phyloP scores from a whole-genome alignment of 2,797 vertebrate genomes.

The Chelidonichthys spinosus region DNA sequence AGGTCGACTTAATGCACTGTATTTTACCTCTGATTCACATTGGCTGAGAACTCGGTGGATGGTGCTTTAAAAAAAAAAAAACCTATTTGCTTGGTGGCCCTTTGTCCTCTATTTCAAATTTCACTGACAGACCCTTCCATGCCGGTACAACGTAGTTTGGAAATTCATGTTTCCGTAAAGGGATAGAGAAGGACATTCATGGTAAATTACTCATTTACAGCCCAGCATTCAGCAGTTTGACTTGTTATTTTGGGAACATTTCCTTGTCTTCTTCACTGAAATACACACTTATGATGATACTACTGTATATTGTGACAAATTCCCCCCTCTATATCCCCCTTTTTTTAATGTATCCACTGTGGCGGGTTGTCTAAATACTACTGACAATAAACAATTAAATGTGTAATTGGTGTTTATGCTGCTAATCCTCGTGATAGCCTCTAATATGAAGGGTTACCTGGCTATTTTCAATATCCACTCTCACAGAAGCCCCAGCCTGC shows the following conservation, averaged over 20 bases:
- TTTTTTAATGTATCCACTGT: constrained; percentile 61
- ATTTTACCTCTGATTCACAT: constrained; percentile 83
- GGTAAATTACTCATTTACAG: constrained; percentile 75
- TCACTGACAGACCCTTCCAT: constrained; percentile 73
- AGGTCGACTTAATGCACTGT: constrained; percentile 80
- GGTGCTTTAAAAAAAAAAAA: constrained; percentile 64
- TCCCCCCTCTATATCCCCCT: constrained; percentile 33
- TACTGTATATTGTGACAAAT: constrained; percentile 19
- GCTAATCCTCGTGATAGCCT: constrained; percentile 80
- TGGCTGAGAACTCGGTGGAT: constrained; percentile 73
- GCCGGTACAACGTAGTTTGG: constrained; percentile 66
- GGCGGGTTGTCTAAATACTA: constrained; percentile 65
- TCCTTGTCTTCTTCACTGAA: constrained; percentile 52
- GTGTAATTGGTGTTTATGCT: constrained; percentile 82
- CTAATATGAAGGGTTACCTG: constrained; percentile 82
- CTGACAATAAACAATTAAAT: constrained; percentile 83
- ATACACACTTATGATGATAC: constrained; percentile 45
- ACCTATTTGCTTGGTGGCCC: constrained; percentile 70
- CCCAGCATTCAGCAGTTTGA: constrained; percentile 51
- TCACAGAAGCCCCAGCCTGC: constrained; percentile 72
- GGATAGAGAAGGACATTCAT: constrained; percentile 72
- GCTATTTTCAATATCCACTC: constrained; percentile 85
- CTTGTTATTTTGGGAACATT: constrained; percentile 61
- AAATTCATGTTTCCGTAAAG: constrained; percentile 64
- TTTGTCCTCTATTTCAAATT: constrained; percentile 82